These are phyloP conservation scores for Cydia strobilella DNA, from an alignment of 1,140 invertebrate species.

Conservation along the genomic window DNA sequence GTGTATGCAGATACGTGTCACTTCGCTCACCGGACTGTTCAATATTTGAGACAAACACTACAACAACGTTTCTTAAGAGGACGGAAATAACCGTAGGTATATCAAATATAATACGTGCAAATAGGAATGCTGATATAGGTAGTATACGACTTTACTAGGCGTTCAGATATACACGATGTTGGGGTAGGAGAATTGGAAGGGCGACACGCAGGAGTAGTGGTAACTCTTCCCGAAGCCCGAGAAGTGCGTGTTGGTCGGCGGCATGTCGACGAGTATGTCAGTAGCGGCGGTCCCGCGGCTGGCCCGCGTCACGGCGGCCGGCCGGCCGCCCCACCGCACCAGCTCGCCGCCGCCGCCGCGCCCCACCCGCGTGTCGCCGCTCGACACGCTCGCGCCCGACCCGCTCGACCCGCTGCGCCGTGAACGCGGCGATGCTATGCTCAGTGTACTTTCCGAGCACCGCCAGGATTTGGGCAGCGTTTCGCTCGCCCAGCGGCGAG, in stretches of 20 bases:
- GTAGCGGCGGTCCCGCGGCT: slow-evolving; percentile 71
- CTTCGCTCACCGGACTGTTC: neutral
- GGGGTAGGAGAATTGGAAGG: slow-evolving; percentile 77
- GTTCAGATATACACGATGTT: slow-evolving; percentile 73
- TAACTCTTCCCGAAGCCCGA: slow-evolving; percentile 77
- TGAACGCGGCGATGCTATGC: slow-evolving; percentile 60
- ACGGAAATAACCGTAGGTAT: slow-evolving; percentile 34
- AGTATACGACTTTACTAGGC: slow-evolving; percentile 35
- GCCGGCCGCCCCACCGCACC: slow-evolving; percentile 69
- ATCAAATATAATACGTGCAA: slow-evolving; percentile 18
- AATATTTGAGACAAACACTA: slow-evolving; percentile 35
- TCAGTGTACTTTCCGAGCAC: slow-evolving; percentile 69
- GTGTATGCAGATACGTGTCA: neutral
- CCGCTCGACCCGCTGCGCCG: slow-evolving; percentile 63
- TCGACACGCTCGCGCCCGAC: slow-evolving; percentile 60
- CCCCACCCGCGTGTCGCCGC: slow-evolving; percentile 49
- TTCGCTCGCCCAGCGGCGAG: slow-evolving; percentile 63
- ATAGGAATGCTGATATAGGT: slow-evolving; percentile 39
- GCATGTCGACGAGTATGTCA: slow-evolving; percentile 71
- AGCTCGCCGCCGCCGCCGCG: slow-evolving; percentile 55
- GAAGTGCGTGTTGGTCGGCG: slow-evolving; percentile 74
- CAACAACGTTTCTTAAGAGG: slow-evolving; percentile 32
- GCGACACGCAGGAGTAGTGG: slow-evolving; percentile 80
- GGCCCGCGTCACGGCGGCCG: slow-evolving; percentile 75
- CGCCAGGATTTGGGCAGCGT: slow-evolving; percentile 73